Conservation (phyloP, 2,888 invertebrate genomes). For the Drosophila buzzatii region DNA sequence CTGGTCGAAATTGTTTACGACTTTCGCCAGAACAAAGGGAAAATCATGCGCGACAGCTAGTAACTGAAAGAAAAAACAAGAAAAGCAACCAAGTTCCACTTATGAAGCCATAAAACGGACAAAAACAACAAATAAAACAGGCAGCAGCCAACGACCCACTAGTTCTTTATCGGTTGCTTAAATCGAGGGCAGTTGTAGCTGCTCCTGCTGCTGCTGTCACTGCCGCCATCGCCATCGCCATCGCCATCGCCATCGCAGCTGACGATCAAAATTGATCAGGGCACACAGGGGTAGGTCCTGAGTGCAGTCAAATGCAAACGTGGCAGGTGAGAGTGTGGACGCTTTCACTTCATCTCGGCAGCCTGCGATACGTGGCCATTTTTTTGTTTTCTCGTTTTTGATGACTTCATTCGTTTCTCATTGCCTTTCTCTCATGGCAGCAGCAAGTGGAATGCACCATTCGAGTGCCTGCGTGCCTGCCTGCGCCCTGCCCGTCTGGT, state of each 20-base stretch:
- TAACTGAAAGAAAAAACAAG: constrained; percentile 16
- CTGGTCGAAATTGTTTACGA: constrained; percentile 69
- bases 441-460: constrained; percentile 45
- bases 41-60: constrained; percentile 62
- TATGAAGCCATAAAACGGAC: constrained; percentile 76
- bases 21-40: constrained; percentile 78
- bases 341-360: constrained; percentile 60
- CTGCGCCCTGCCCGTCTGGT: not conserved
- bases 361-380: constrained; percentile 57
- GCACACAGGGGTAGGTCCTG: constrained; percentile 41
- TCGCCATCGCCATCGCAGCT: constrained; percentile 53
- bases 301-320: not conserved
- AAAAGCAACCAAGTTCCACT: constrained; percentile 75
- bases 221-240: too few relatives aligned
- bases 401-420: constrained; percentile 72
- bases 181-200: constrained; percentile 57
- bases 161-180: constrained; percentile 46
- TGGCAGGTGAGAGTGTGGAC: constrained; percentile 56
- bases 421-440: constrained; percentile 62
- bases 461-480: constrained; percentile 1
- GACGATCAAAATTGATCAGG: constrained; percentile 53
- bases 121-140: constrained; percentile 39
- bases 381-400: constrained; percentile 36
- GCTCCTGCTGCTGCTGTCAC: constrained; percentile 33
- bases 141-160: constrained; percentile 44